A percentile compares a stretch with the other conserved stretches of the same genome.
Conservation (phyloP, 1,140 invertebrate genomes). For the Philotrypesis tridentata region DNA sequence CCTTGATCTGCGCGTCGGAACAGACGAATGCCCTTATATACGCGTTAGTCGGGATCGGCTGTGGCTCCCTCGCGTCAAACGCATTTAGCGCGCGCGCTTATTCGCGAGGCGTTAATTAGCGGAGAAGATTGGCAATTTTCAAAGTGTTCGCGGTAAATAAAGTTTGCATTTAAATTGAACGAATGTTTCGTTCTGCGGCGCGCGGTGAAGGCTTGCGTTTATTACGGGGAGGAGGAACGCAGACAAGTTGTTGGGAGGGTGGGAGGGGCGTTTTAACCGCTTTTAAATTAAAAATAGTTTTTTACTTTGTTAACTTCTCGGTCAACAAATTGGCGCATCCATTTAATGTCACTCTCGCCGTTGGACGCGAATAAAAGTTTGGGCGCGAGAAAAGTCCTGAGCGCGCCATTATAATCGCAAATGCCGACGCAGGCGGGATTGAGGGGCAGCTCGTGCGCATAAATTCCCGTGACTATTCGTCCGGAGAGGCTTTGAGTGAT, state of each 20-base stretch:
- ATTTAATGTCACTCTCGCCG: constrained; percentile 54
- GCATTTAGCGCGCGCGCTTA: too few species aligned
- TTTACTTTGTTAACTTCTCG: constrained; percentile 60
- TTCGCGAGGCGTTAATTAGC: not conserved
- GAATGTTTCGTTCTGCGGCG: not conserved
- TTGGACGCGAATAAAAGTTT: constrained; percentile 65
- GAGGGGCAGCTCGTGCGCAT: constrained; percentile 58
- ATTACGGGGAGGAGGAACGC: too few species aligned
- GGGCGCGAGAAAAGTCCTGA: constrained; percentile 77
- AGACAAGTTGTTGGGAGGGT: not conserved
- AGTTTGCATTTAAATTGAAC: not conserved
- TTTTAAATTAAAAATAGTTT: constrained; percentile 36
- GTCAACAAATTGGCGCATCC: constrained; percentile 62
- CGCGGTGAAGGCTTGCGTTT: too few species aligned
- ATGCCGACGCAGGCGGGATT: constrained; percentile 63
- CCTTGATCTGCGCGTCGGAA: constrained; percentile 50
- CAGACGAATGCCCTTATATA: too few species aligned
- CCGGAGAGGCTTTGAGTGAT: constrained; percentile 64
- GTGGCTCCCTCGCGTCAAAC: too few species aligned
- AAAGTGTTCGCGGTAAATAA: not conserved
- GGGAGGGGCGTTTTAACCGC: not conserved
- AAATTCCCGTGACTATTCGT: constrained; percentile 64
- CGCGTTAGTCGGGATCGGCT: too few species aligned
- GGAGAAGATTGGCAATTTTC: not conserved
- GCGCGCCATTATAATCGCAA: constrained; percentile 77